Evolutionary conservation across 2,797 vertebrate species (phyloP), one percentile per base, ranked within the genome.

Genomic region (Melanogrammus aeglefinus): DNA sequence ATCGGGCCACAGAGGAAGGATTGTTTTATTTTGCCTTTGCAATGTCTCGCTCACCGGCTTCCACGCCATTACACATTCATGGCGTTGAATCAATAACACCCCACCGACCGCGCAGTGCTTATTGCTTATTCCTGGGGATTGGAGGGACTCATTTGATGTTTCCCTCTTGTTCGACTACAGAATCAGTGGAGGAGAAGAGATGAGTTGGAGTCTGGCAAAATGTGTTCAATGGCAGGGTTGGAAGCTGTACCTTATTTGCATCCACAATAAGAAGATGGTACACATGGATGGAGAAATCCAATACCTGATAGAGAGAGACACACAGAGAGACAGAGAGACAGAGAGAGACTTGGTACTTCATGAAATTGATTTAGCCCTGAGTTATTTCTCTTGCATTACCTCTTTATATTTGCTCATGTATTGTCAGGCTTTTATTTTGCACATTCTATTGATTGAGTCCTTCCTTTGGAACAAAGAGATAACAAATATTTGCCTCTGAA

Each of bases 71-170:
- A 86, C 71, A 78, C 80, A 91, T 90, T 89, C 82, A 89, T 86
- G 83, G 81, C 84, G 80, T 80, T 51, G 76, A 86, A 88, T 89
- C 83, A 83, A 86, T 89, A 86, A 57, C 73, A 1, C 69, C 79
- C 76, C 73, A 77, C 75, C 72, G 4, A n/a, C 51, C 51, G 16
- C 13, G 73, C 75, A 33, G 81, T 71, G 74, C 66, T 79, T 84
- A n/a, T 80, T 75, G 75, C 75, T 80, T 80, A 31, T 31, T 70
- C 31, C 81, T 85, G 33, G 5, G 74, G 80, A 77, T 83, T 35
- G 63, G 2, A 83, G 75, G 82, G 83, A 86, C 84, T 87, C 82
- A 83, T 84, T 86, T 84, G 75, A 85, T 84, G 79, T 87, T 70
- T 69, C 63, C 69, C 69, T 70, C 27, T 18, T 13, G 18, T n/a